These are phyloP conservation scores for Fregata magnificens DNA, from an alignment of 2,113 vertebrate genomes.

Conservation along the genomic window DNA sequence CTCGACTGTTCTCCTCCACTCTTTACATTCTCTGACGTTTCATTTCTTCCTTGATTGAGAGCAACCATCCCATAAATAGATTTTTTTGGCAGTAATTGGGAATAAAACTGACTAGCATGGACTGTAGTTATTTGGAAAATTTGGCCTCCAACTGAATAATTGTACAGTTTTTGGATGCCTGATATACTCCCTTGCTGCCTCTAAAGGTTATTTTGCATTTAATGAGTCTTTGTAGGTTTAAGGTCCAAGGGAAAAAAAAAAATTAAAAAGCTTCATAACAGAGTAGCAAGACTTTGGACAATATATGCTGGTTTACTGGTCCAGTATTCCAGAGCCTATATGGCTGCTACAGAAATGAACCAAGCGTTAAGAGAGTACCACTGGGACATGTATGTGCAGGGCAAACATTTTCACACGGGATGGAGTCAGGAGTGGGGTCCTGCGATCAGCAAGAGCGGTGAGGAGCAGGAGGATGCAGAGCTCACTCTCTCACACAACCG, in stretches of 20 bases:
- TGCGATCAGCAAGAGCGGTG: background rate
- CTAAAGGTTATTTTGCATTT: background rate
- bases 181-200: background rate
- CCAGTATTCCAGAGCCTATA: background rate
- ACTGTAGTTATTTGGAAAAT: background rate
- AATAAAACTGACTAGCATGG: background rate
- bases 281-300: background rate
- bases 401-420: background rate
- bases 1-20: background rate
- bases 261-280: background rate
- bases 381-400: no score
- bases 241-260: background rate
- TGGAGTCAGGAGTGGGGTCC: background rate
- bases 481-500: background rate
- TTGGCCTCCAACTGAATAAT: background rate
- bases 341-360: background rate
- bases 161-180: background rate
- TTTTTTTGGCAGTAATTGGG: background rate
- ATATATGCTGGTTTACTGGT: background rate
- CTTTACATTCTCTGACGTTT: background rate
- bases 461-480: background rate
- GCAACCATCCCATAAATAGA: background rate
- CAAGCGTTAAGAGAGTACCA: background rate
- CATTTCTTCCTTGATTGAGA: background rate
- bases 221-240: background rate